Base-by-base conservation (phyloP, 2,797 vertebrate species). In the Argyrosomus regius region DNA sequence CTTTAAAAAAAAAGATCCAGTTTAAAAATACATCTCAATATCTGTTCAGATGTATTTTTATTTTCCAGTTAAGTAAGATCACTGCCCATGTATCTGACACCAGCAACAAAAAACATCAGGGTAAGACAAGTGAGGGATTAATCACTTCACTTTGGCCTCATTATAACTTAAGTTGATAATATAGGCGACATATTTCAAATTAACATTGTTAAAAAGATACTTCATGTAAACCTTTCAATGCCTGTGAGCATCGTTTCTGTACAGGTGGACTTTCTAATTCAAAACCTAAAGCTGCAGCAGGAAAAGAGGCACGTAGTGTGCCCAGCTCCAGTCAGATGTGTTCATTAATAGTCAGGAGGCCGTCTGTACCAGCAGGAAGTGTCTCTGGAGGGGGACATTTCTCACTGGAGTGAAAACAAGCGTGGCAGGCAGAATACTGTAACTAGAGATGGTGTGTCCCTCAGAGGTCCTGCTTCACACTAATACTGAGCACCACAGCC, bases 121-220 rank as follows among this genome's bases (percentile, higher is more conserved):
- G n/a, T 53, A 61, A 64, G 24, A 66, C 72, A 62, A 75, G 64
- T 16, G n/a, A 60, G 56, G 39, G 49, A 45, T n/a, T 6, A 20
- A 60, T 75, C 54, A 58, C 72, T 77, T 62, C 20, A 71, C 67
- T 86, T 81, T 78, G 69, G 80, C 83, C 74, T 70, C 61, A 14
- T 73, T 28, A 28, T 39, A 35, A 83, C 57, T 79, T 60, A 71
- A 78, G 41, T 48, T 31, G 17, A 14, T 39, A 52, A 53, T 48
- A 26, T 0, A 49, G 35, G 48, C 43, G 17, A 17, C 49, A 59
- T 18, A 65, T 43, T 78, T 58, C 22, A 69, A 62, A 76, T 59
- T 18, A 24, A 65, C 35, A 63, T 50, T 4, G 57, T 66, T 66
- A 22, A 53, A 64, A 67, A 43, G 20, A 49, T 46, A 49, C 41